These are phyloP conservation scores for Okapia johnstoni DNA, from an alignment of 2,113 vertebrate genomes.

Conservation along the genomic window DNA sequence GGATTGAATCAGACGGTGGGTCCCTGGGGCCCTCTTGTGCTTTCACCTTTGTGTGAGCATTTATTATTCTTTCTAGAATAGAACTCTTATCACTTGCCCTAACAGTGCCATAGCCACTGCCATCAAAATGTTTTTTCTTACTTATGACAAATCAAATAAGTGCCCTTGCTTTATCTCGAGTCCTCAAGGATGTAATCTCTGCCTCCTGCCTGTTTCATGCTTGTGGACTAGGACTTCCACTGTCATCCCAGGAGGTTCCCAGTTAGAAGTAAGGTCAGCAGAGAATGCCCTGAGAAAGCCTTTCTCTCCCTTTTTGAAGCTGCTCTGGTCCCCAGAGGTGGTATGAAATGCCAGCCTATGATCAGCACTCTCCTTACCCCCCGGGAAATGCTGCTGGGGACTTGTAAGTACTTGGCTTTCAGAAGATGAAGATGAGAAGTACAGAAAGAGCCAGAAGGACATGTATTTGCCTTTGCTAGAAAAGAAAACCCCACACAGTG, in stretches of 20 bases:
- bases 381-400: not conserved
- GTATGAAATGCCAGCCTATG: not conserved
- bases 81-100: not conserved
- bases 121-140: not conserved
- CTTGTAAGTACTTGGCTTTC: not conserved
- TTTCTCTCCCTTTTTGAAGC: not conserved
- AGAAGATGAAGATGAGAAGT: not conserved
- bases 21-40: not conserved
- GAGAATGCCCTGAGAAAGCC: not conserved
- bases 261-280: not conserved
- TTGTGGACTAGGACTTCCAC: not conserved
- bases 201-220: not conserved
- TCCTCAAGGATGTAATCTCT: not conserved
- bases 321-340: not conserved
- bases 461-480: not conserved
- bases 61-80: not conserved
- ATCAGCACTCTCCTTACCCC: not conserved
- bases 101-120: not conserved
- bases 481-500: not conserved
- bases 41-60: not conserved
- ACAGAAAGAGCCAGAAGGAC: not conserved
- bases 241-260: not conserved
- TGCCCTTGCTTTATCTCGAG: not conserved
- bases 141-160: slow-evolving; percentile 9
- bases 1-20: not conserved